Base-by-base conservation (phyloP, 2,888 invertebrate species). In the Macrophya alboannulata region DNA sequence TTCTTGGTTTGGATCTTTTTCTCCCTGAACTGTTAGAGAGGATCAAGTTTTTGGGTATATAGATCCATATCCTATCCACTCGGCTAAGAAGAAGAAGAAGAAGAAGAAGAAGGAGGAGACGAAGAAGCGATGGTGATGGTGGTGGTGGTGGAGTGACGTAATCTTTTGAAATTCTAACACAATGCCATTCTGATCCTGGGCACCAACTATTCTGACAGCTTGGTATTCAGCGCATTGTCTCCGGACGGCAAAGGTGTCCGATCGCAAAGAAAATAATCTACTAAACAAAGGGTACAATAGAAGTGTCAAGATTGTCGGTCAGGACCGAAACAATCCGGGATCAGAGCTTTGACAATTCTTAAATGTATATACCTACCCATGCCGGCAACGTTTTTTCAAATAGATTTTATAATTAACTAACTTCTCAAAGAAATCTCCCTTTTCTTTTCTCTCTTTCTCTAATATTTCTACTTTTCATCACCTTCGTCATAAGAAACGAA, bases 211-310 rank as follows among this genome's bases (percentile, higher is more conserved):
- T 81, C 59, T 81, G 81, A 81, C 81, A 81, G 81, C 31, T 77
- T 51, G 77, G 77, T 51, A 77, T 77, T 77, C 77, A 51, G 77
- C 51, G 51, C 86, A 89, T 89, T 89, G 90, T 90, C 87, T 86
- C 87, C 88, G 87, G 89, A 89, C 85, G 81, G 85, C 37, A 86
- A 81, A 89, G 88, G 89, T 90, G 90, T 90, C 90, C 87, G 87
- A 85, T 81, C 90, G 25, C 88, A 87, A 88, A 88, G 90, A 89
- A 89, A 90, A 90, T 89, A 89, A 90, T 90, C 88, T 88, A 86
- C 88, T 89, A 90, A 90, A 90, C 90, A 90, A 90, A 87, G 87
- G 87, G 87, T 85, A 88, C 88, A 88, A 88, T 87, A 86, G 87
- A 86, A 87, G 87, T 87, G 89, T 88, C 89, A 89, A 88, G 87